Base-by-base conservation (phyloP, 2,888 invertebrate species). In the Sphecodes monilicornis region DNA sequence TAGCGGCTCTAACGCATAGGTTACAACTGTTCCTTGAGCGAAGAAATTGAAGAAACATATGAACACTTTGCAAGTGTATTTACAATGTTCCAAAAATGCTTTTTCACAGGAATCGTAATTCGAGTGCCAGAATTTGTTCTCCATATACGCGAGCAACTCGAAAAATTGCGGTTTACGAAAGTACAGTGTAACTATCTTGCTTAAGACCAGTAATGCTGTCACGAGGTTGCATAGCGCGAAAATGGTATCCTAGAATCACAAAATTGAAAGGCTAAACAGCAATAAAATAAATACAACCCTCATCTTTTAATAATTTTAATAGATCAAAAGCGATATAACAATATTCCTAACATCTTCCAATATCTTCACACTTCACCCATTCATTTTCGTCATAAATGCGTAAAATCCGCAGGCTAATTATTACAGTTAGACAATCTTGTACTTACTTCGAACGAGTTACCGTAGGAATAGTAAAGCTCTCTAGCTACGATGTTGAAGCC, bases 21-120 rank as follows among this genome's bases (percentile, higher is more conserved):
- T 39, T 1, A 32, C 1, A 10, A 57, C 76, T 3, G 89, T 85
- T 18, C 64, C 75, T 32, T 79, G 69, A 0, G 77, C 68, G 18
- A 82, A 85, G 46, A 86, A 79, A 13, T 39, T 81, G 41, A 86
- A 86, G 10, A 66, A 36, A 6, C 75, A 85, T 18, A 88, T 74
- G 18, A 88, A 75, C 8, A 46, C 36, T 0, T 32, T 43, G 8
- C 82, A 83, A 0, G 54, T 72, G 0, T 16, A 64, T 22, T n/a
- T 74, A 41, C 82, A 86, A 0, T 26, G 18, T 0, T 41, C 11
- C 1, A 87, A 1, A 1, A 88, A 57, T 1, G 0, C 13, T 26
- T 50, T 57, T 2, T 83, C 88, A 26, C 69, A 13, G 0, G 66
- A 8, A 22, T 88, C 83, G 29, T 86, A 84, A 57, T 82, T 22